A percentile compares a stretch with the other conserved stretches of the same genome.
Evolutionary conservation across 2,888 invertebrate species (phyloP).

Genomic region (Amphipoea lucens): DNA sequence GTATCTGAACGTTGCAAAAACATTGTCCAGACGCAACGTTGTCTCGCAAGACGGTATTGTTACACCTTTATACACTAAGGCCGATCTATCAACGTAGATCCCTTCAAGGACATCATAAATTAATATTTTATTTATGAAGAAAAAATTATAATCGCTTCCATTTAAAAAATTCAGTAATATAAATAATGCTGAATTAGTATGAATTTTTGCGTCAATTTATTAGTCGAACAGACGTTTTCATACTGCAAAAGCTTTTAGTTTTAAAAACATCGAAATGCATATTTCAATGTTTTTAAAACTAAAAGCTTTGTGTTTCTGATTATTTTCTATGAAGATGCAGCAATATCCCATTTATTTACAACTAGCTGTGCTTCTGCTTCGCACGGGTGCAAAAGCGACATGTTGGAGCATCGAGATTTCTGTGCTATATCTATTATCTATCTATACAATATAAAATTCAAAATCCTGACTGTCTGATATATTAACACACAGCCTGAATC

Average conservation of each 20-base stretch:
- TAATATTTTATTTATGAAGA: not conserved
- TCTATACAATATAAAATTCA: too few species aligned
- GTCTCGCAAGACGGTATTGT: constrained; percentile 26
- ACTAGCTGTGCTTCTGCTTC: not conserved
- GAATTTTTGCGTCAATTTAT: not conserved
- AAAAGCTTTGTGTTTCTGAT: not conserved
- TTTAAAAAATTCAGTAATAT: not conserved
- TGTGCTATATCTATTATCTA: not conserved
- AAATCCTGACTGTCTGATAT: too few species aligned
- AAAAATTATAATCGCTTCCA: not conserved
- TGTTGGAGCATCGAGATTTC: not conserved
- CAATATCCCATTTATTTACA: not conserved
- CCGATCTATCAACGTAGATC: not conserved
- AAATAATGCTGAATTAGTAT: not conserved
- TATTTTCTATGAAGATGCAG: not conserved
- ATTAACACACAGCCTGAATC: too few species aligned
- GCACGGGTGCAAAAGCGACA: not conserved
- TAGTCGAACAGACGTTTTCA: not conserved
- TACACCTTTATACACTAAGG: constrained; percentile 26
- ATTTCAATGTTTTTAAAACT: not conserved
- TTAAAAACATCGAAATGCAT: too few species aligned
- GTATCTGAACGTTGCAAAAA: constrained; percentile 29
- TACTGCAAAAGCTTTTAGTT: not conserved
- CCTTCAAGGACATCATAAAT: constrained; percentile 6
- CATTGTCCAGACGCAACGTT: constrained; percentile 40